Base-by-base conservation (phyloP, 23 tunicate genomes). In the Corella eumyota region DNA sequence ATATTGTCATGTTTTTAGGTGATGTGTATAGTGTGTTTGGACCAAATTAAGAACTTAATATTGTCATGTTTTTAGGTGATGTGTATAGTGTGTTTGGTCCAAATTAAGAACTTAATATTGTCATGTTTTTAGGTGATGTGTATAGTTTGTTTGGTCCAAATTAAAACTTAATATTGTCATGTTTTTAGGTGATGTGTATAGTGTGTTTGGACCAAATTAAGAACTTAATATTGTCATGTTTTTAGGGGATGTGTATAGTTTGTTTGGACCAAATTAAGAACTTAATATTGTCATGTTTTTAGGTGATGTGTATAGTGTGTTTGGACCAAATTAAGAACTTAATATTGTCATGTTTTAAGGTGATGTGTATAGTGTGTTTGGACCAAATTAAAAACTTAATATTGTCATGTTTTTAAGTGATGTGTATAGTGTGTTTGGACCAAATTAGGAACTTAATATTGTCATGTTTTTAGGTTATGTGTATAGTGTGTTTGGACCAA, bases 341-440 rank as follows among this genome's bases (percentile, higher is more conserved):
- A 71, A 77, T 92, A 28, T 92, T 92, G 30, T 76, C 83, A 1
- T 92, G 98, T 71, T 70, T 76, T 17, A 50, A 83, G 86, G 93
- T 83, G 30, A 76, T 81, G 61, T 92, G 98, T 64, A 85, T 86
- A 3, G 92, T 92, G 32, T 92, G 98, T 44, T 57, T 92, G 87
- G 98, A 92, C 61, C 71, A 80, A 2, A 76, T 83, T 25, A 83
- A 72, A 50, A 92, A 92, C 71, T 75, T 90, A 71, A 77, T 92
- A 28, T 92, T 92, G 30, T 76, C 83, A 1, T 92, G 98, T 71
- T 70, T 76, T 17, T 50, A 83, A 81, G 93, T 83, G 30, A 76
- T 81, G 61, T 92, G 98, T 64, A 85, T 86, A 3, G 92, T 92
- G 32, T 92, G 98, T 44, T 57, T 92, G 87, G 98, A 92, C 61